phyloP scores from a whole-genome alignment of 2,888 invertebrate species.

The Brachyptera putata region DNA sequence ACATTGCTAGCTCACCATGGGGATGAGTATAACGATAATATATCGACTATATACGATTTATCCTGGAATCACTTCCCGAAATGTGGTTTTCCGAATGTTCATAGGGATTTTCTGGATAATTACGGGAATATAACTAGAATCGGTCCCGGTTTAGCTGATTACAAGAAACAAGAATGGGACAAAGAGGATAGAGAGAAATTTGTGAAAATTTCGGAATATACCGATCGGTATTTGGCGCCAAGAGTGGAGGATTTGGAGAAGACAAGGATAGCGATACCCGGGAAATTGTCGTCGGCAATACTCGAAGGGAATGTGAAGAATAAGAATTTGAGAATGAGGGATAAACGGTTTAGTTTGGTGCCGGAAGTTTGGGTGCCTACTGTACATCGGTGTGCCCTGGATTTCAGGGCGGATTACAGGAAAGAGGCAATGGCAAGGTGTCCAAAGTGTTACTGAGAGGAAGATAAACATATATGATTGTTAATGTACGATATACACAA shows the following conservation, averaged over 20 bases:
- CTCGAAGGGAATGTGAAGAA: neutral
- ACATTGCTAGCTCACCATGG: neutral
- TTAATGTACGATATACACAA: too few species aligned
- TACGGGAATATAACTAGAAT: neutral
- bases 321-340: too few species aligned
- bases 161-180: neutral
- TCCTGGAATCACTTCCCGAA: neutral
- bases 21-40: neutral
- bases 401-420: too few species aligned
- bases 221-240: neutral
- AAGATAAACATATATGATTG: too few species aligned
- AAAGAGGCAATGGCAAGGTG: too few species aligned
- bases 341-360: too few species aligned
- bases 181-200: neutral
- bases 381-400: too few species aligned
- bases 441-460: too few species aligned
- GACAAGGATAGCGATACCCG: neutral
- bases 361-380: too few species aligned
- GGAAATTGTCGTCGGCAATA: neutral
- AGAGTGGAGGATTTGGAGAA: neutral
- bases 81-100: neutral
- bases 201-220: neutral
- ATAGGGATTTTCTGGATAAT: neutral
- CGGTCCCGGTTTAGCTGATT: neutral
- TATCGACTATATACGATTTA: neutral